Evolutionary conservation across 2,888 invertebrate species (phyloP), one percentile per base, ranked within the genome.

Genomic region (Pollenia griseotomentosa): DNA sequence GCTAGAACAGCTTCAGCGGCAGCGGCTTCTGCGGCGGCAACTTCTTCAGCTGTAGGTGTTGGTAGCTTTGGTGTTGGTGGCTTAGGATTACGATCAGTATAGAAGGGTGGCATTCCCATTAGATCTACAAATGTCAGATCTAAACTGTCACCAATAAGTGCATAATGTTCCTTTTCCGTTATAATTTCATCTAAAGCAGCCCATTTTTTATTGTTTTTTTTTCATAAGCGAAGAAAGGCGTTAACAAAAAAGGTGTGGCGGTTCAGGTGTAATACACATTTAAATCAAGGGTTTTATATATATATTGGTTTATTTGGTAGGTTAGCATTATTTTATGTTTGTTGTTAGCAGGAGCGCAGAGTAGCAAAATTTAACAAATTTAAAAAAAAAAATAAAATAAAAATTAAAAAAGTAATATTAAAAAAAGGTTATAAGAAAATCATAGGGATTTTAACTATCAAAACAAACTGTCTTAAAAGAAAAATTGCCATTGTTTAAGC

Each of bases 81-180:
- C 83, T 94, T 94, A 53, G 94, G 94, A 89, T 93, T 91, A 53
- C 93, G 92, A 46, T 93, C 93, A 85, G 92, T 93, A 88, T 92
- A 93, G 88, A 90, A 90, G 19, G 94, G 94, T 90, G 94, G 94
- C 89, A 95, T 94, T 90, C 95, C 95, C 93, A 95, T 95, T 90
- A 96, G 94, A 94, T 98, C 98, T 92, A 97, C 96, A 95, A 98
- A 98, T 90, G 98, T 98, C 93, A 96, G 95, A 95, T 98, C 98
- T 95, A 99, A 95, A 94, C 97, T 98, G 94, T 98, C 97, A 91
- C 97, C 97, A 94, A 99, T 97, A 94, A 96, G 96, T 95, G 97
- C 98, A 96, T 96, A 98, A 94, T 96, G 96, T 95, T 98, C 98
- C 95, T 97, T 98, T 94, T 97, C 97, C 93, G 94, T 94, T 94